Percentiles rank a stretch among this genome's conserved stretches.
These are phyloP conservation scores for Koerneria pararmatus DNA, from an alignment of 2,888 invertebrate species.

Conservation along the genomic window DNA sequence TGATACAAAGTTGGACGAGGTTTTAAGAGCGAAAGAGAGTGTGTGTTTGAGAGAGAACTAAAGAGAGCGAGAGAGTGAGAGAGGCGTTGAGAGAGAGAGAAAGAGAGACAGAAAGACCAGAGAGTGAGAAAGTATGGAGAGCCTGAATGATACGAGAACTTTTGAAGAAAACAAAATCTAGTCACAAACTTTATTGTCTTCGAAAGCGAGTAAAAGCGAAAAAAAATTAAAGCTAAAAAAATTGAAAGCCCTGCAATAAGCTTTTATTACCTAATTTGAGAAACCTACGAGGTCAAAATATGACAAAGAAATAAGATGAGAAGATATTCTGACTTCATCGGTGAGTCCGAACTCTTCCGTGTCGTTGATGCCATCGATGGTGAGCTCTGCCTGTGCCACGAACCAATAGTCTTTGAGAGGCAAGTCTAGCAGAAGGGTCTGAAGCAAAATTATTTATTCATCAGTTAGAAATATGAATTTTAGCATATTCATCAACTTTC, in stretches of 20 bases:
- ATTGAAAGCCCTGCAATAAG: too few species aligned
- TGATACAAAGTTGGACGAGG: conserved; percentile 65
- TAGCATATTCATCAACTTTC: background rate
- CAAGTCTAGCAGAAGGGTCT: conserved; percentile 68
- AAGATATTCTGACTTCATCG: conserved; percentile 9
- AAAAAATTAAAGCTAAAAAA: too few species aligned
- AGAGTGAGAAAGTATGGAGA: background rate
- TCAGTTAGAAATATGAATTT: background rate
- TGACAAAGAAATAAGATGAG: too few species aligned
- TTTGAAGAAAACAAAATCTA: too few species aligned
- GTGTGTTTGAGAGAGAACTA: background rate
- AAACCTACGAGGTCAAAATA: too few species aligned
- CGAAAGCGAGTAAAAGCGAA: too few species aligned
- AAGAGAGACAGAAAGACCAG: too few species aligned
- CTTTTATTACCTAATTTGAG: too few species aligned
- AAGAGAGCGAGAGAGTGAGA: too few species aligned
- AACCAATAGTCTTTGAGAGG: conserved; percentile 88
- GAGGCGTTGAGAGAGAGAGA: too few species aligned
- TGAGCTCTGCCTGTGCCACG: conserved; percentile 88
- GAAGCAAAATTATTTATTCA: background rate
- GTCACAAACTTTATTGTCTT: too few species aligned
- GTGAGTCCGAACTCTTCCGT: conserved; percentile 66
- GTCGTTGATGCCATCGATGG: conserved; percentile 90
- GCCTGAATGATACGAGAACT: too few species aligned
- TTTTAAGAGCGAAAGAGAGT: background rate